Evolutionary conservation across 1,140 invertebrate genomes (phyloP), one percentile per base, ranked within the genome.

Genomic region (Bombus sibiricus): DNA sequence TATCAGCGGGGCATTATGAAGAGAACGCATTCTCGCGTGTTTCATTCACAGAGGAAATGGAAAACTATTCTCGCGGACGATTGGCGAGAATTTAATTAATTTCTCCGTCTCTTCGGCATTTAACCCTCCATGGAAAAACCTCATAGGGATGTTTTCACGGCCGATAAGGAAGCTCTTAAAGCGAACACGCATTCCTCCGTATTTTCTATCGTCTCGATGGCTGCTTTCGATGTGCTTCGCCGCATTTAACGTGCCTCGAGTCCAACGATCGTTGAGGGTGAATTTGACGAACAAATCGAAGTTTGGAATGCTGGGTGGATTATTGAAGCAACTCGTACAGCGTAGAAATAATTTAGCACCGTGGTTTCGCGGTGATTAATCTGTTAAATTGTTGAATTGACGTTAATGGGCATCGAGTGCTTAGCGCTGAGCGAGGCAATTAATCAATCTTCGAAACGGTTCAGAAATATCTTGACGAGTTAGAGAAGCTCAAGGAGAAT

Each of bases 351-450:
- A 78, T 66, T 79, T 13, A 68, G 41, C 77, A 8, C 22, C 22
- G 22, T 22, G 62, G 62, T 47, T 68, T 25, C n/a, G 22, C 62
- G 77, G 66, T 47, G 41, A 79, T 68, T 68, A 79, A 79, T 79
- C 32, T 47, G 77, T 79, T 68, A 68, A 41, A 32, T 79, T 37
- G 62, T 79, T 79, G 77, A 34, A 66, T 79, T 25, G 77, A 68
- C 77, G 62, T 79, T 68, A 68, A 79, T 68, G 41, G 41, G 34
- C 59, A 68, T 68, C 77, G 41, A 79, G 41, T 39, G 13, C 59
- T 39, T 78, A 62, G 59, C 59, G 13, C 37, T 3, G 12, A 39
- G 22, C 10, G n/a, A 47, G n/a, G 39, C 22, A 66, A 79, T 68
- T 79, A 68, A 68, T 79, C 62, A 68, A 79, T 43, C 77, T 53